phyloP scores from a whole-genome alignment of 2,888 invertebrate genomes.

The Hydropsyche betteni region DNA sequence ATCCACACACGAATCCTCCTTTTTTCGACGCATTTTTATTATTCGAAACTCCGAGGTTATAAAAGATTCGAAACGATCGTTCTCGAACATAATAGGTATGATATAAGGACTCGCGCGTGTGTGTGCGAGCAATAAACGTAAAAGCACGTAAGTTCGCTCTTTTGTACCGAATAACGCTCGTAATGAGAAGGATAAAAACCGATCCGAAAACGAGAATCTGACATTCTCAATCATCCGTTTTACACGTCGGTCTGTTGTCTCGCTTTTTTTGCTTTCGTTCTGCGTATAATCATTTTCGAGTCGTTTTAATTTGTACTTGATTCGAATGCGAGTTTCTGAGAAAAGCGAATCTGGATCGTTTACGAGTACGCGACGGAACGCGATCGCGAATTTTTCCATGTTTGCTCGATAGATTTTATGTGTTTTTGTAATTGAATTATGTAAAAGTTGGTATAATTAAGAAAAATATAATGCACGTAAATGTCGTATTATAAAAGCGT shows the following conservation, averaged over 20 bases:
- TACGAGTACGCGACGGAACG: no score
- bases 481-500: no score
- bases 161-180: constrained; percentile 13
- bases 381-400: no score
- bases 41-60: constrained; percentile 23
- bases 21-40: constrained; percentile 19
- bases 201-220: constrained; percentile 30
- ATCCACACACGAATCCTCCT: no score
- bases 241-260: constrained; percentile 13
- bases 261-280: neutral
- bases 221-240: constrained; percentile 29
- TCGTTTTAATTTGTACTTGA: constrained; percentile 27
- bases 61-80: constrained; percentile 27
- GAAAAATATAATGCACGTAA: no score
- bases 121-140: neutral
- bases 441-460: no score
- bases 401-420: no score
- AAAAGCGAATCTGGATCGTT: constrained; percentile 23
- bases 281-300: neutral
- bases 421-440: no score
- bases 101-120: neutral
- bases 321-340: constrained; percentile 4
- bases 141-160: neutral
- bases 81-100: neutral
- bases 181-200: constrained; percentile 24